Evolutionary conservation across 1,140 invertebrate genomes (phyloP).

Genomic region (Chionoecetes opilio): DNA sequence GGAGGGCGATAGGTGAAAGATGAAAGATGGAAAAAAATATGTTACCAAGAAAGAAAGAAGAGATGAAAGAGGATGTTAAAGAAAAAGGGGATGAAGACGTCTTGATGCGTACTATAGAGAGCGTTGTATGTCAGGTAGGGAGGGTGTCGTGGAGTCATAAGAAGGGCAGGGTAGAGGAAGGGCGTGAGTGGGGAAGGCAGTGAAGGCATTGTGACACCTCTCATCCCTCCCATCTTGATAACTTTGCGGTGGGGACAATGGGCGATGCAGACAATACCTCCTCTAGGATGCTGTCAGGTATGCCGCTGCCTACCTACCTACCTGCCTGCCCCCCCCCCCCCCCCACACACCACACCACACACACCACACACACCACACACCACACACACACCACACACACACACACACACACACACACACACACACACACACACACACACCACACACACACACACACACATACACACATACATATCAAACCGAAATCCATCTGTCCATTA

Average conservation of each 20-base stretch:
- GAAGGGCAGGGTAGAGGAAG: background rate
- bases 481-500: too few species aligned
- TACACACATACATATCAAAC: too few species aligned
- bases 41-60: background rate
- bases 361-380: too few species aligned
- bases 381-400: too few species aligned
- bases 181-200: too few species aligned
- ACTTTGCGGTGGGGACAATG: conserved; percentile 3
- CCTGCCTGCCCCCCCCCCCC: background rate
- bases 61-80: background rate
- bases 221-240: conserved; percentile 7
- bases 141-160: background rate
- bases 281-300: background rate
- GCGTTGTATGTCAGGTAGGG: too few species aligned
- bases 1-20: background rate
- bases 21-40: background rate
- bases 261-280: background rate
- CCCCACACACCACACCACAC: background rate
- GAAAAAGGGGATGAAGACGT: too few species aligned
- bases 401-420: too few species aligned
- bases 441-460: too few species aligned
- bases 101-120: too few species aligned
- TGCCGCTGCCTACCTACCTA: background rate
- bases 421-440: too few species aligned
- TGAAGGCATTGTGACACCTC: background rate